Percentiles rank a stretch among this genome's conserved stretches.
Conservation (phyloP, 2,888 invertebrate species). For the Ophion slaviceki region DNA sequence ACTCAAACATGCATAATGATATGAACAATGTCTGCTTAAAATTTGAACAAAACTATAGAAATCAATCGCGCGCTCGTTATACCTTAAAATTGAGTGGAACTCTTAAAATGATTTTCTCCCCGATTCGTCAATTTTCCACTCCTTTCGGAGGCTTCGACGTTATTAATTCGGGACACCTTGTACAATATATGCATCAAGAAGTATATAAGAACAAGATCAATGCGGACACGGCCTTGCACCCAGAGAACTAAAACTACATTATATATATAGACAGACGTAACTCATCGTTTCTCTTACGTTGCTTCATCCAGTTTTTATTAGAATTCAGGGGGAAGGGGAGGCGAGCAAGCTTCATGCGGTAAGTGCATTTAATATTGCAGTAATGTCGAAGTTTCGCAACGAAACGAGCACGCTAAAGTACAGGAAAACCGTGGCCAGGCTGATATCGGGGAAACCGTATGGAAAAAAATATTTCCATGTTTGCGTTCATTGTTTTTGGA, state of each 20-base stretch:
- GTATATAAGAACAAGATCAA: constrained; percentile 38
- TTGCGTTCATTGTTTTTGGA: not conserved
- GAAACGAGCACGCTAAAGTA: constrained; percentile 15
- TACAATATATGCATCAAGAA: constrained; percentile 3
- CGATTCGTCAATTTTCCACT: too few species aligned
- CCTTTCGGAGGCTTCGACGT: too few species aligned
- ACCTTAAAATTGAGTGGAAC: too few species aligned
- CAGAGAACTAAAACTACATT: constrained; percentile 34
- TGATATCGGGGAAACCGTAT: not conserved
- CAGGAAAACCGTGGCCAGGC: not conserved
- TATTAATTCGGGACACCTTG: too few species aligned
- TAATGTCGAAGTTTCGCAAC: constrained; percentile 10
- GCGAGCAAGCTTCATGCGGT: constrained; percentile 43
- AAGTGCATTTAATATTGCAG: constrained; percentile 29
- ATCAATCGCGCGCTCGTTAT: too few species aligned
- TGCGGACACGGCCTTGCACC: constrained; percentile 54
- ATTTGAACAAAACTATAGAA: too few species aligned
- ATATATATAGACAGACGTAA: constrained; percentile 14
- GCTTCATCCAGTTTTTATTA: constrained; percentile 56
- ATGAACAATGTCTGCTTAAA: too few species aligned
- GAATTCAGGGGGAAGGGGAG: constrained; percentile 32
- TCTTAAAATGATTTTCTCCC: too few species aligned
- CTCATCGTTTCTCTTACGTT: constrained; percentile 44
- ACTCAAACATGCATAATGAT: too few species aligned
- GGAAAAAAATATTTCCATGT: constrained; percentile 9